These are phyloP conservation scores for Macroramphosus scolopax DNA, from an alignment of 2,797 vertebrate genomes.

Conservation along the genomic window DNA sequence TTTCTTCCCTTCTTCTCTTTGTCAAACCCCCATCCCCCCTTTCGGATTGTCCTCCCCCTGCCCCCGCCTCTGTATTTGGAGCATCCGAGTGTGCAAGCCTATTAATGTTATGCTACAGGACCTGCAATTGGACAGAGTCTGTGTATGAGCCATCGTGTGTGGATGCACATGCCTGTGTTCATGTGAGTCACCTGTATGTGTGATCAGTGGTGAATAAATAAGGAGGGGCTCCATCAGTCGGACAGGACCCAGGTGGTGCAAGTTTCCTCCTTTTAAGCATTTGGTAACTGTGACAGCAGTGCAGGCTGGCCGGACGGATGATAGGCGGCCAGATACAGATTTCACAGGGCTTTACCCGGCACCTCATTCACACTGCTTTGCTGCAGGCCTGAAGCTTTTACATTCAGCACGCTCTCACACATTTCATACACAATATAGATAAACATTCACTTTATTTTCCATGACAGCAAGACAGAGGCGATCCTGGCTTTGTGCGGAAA, in stretches of 20 bases:
- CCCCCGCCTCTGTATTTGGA: constrained; percentile 41
- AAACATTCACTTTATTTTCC: not conserved
- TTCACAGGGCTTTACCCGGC: no score
- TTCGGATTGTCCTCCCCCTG: not conserved
- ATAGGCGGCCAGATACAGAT: no score
- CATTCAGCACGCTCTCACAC: no score
- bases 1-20: constrained; percentile 45
- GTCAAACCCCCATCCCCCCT: constrained; percentile 41
- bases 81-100: constrained; percentile 68
- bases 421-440: constrained; percentile 14
- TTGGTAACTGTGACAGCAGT: no score
- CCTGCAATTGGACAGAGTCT: constrained; percentile 68
- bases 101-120: constrained; percentile 70
- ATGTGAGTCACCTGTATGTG: constrained; percentile 16
- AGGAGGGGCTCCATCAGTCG: constrained; percentile 35
- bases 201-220: constrained; percentile 39
- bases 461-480: not conserved
- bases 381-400: no score
- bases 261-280: no score
- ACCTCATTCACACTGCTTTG: no score
- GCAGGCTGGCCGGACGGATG: no score
- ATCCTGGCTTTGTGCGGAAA: no score
- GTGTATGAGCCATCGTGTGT: constrained; percentile 32
- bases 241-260: no score
- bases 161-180: constrained; percentile 5